phyloP scores from a whole-genome alignment of 1,140 invertebrate genomes.

The Vollenhovia emeryi region DNA sequence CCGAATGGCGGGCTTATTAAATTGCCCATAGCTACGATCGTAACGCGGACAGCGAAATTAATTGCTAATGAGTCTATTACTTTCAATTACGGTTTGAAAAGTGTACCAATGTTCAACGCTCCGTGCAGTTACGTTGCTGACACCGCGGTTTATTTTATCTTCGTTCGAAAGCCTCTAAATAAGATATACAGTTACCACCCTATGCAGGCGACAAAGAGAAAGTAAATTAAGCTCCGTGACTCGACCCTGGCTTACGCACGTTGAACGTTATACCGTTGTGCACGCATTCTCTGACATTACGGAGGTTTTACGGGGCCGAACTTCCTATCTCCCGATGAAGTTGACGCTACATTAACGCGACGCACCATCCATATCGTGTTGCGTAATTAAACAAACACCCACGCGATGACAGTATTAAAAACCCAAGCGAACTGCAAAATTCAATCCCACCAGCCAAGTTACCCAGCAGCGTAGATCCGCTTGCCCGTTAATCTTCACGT shows the following conservation, averaged over 20 bases:
- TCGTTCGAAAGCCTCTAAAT: neutral
- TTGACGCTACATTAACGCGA: constrained; percentile 9
- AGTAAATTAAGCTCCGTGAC: neutral
- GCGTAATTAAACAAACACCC: constrained; percentile 19
- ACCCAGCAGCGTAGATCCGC: constrained; percentile 5
- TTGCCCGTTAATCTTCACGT: neutral
- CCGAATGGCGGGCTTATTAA: neutral
- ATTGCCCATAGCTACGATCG: neutral
- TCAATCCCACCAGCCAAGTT: neutral
- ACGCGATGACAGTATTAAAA: neutral
- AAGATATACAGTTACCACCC: neutral
- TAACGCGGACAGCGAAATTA: neutral
- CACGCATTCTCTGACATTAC: constrained; percentile 30
- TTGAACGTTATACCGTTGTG: neutral
- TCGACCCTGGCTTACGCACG: neutral
- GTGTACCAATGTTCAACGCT: neutral
- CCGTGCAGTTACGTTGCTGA: neutral
- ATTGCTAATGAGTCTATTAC: neutral
- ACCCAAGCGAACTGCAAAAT: neutral
- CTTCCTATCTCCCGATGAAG: constrained; percentile 6
- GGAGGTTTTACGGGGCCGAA: constrained; percentile 16
- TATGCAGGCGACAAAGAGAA: neutral
- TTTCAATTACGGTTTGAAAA: neutral
- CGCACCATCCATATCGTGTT: neutral
- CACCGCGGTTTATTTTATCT: neutral